Conservation (phyloP, 1,140 invertebrate genomes). For the Neodiprion pinetum region DNA sequence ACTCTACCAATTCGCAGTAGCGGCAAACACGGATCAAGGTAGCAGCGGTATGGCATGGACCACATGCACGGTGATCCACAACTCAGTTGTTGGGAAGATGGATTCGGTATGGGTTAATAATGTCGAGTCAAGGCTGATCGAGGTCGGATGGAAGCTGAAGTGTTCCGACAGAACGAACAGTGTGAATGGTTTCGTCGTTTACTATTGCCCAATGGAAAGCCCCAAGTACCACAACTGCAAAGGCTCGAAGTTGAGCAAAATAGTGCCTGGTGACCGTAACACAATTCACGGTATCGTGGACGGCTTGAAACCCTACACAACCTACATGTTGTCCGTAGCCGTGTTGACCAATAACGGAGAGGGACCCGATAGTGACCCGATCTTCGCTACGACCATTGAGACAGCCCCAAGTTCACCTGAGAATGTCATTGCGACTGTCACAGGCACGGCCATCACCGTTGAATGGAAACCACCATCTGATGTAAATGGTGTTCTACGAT, state of each 20-base stretch:
- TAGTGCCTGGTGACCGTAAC: constrained; percentile 57
- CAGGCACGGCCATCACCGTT: constrained; percentile 71
- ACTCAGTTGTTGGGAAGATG: constrained; percentile 66
- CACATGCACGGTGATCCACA: constrained; percentile 68
- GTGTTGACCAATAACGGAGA: constrained; percentile 77
- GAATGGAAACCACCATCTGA: constrained; percentile 73
- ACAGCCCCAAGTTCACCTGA: constrained; percentile 68
- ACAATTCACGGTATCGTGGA: constrained; percentile 52
- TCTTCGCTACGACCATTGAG: constrained; percentile 77
- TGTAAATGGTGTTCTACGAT: constrained; percentile 77
- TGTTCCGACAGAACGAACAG: constrained; percentile 66
- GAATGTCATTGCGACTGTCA: constrained; percentile 69
- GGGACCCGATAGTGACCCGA: constrained; percentile 72
- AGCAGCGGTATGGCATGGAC: constrained; percentile 76
- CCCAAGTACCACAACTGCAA: constrained; percentile 58
- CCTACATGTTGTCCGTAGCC: constrained; percentile 77
- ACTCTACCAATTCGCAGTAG: constrained; percentile 68
- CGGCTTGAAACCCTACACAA: constrained; percentile 76
- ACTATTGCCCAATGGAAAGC: constrained; percentile 65
- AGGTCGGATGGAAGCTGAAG: constrained; percentile 68
- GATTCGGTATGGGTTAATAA: constrained; percentile 62
- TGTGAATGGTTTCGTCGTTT: constrained; percentile 65
- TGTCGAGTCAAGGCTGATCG: constrained; percentile 62
- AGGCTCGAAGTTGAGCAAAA: constrained; percentile 56
- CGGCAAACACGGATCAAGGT: constrained; percentile 63